phyloP scores from a whole-genome alignment of 2,888 invertebrate genomes.

The Synanthedon tipuliformis region DNA sequence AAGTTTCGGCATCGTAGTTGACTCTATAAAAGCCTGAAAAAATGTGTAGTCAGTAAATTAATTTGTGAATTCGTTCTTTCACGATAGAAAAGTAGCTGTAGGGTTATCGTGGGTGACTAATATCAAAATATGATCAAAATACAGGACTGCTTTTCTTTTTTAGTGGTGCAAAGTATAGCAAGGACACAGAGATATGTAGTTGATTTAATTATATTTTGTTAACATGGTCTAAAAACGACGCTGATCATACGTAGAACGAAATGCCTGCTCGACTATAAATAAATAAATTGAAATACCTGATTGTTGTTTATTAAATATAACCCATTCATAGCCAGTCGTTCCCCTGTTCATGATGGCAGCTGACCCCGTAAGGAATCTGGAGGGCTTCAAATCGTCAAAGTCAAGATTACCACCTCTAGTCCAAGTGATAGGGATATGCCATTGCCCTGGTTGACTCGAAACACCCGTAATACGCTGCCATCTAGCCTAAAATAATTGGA shows the following conservation, averaged over 20 bases:
- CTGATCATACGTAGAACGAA: too few species aligned
- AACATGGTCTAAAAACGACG: too few species aligned
- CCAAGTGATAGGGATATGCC: slow-evolving; percentile 59
- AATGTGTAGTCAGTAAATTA: slow-evolving; percentile 1
- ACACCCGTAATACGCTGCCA: slow-evolving; percentile 39
- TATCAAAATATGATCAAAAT: too few species aligned
- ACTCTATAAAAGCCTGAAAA: slow-evolving; percentile 72
- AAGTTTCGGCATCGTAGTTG: slow-evolving; percentile 69
- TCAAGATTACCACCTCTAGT: slow-evolving; percentile 42
- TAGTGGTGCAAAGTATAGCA: too few species aligned
- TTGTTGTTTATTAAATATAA: slow-evolving; percentile 72
- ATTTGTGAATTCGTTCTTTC: background rate
- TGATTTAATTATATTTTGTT: too few species aligned
- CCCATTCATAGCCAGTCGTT: slow-evolving; percentile 58
- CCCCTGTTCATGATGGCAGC: slow-evolving; percentile 28
- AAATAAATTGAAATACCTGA: slow-evolving; percentile 43
- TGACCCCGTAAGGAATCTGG: slow-evolving; percentile 27
- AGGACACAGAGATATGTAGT: too few species aligned
- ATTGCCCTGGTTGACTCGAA: slow-evolving; percentile 25
- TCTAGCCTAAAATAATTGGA: slow-evolving; percentile 24
- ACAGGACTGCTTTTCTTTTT: too few species aligned
- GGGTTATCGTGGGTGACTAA: too few species aligned
- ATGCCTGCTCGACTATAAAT: too few species aligned
- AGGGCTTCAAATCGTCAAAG: slow-evolving; percentile 48
- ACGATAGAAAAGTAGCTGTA: too few species aligned